phyloP scores from a whole-genome alignment of 2,113 vertebrate species.

The Cyanistes caeruleus region DNA sequence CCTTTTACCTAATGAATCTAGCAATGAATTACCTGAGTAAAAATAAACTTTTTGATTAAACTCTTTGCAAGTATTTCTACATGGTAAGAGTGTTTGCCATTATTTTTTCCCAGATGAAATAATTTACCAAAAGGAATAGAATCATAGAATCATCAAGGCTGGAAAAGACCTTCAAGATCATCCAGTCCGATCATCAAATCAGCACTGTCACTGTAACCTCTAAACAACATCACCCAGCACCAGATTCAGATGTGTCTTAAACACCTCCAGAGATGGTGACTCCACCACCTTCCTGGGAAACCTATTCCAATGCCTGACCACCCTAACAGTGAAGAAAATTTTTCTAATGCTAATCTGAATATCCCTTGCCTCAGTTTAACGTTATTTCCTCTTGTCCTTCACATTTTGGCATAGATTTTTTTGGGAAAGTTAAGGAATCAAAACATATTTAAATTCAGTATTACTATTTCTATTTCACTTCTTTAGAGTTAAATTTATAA shows the following conservation, averaged over 20 bases:
- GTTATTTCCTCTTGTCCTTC: background rate
- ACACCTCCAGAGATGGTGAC: background rate
- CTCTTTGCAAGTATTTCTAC: background rate
- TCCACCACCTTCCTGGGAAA: background rate
- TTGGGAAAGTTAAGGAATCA: background rate
- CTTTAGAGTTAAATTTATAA: background rate
- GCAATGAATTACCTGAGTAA: background rate
- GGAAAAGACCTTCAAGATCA: background rate
- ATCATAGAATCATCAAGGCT: background rate
- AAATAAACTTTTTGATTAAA: background rate
- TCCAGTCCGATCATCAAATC: background rate
- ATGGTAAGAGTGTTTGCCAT: background rate
- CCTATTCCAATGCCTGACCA: background rate
- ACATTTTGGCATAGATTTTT: background rate
- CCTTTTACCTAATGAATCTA: background rate
- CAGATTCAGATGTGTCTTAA: background rate
- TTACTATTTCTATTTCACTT: background rate
- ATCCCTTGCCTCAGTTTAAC: rapidly evolving
- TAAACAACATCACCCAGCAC: background rate
- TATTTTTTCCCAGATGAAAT: background rate
- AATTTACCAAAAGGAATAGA: background rate
- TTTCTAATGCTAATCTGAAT: background rate
- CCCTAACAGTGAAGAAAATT: background rate
- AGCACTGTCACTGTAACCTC: background rate
- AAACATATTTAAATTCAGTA: background rate